Evolutionary conservation across 2,113 vertebrate genomes (phyloP).

Genomic region (Danio rerio): GRCz12tu NC_133182.1:12490501-12491000

Average conservation of each 20-base stretch:
- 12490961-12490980: too few relatives aligned
- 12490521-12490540: constrained; percentile 16
- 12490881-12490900: too few relatives aligned
- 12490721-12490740: background rate
- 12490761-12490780: too few relatives aligned
- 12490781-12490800: too few relatives aligned
- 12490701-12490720: background rate
- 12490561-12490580: constrained; percentile 94
- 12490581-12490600: constrained; percentile 91
- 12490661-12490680: constrained; percentile 90
- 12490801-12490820: too few relatives aligned
- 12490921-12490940: too few relatives aligned
- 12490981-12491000: too few relatives aligned
- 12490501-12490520: constrained; percentile 13
- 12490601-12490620: constrained; percentile 91
- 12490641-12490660: constrained; percentile 83
- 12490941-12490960: too few relatives aligned
- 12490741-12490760: background rate
- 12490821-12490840: background rate
- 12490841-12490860: too few relatives aligned
- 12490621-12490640: constrained; percentile 88
- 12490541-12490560: constrained; percentile 75
- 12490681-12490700: constrained; percentile 92
- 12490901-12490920: too few relatives aligned
- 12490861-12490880: too few relatives aligned